These are phyloP conservation scores for Eulemur albifrons DNA, from an alignment of 2,797 vertebrate species.

Conservation along the genomic window DNA sequence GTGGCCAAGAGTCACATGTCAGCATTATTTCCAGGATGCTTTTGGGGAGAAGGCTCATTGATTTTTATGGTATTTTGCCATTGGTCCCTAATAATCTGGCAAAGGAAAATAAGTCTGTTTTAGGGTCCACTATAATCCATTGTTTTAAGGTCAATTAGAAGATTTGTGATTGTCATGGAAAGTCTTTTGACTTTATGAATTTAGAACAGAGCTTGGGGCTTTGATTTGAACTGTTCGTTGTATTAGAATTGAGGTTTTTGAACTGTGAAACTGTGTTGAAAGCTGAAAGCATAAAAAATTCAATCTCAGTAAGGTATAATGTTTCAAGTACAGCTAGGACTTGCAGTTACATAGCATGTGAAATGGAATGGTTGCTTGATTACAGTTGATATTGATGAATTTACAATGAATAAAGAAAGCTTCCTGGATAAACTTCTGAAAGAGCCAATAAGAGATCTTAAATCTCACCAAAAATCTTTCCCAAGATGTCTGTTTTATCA, in stretches of 20 bases:
- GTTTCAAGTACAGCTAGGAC: neutral
- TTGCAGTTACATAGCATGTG: neutral
- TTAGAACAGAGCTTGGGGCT: constrained; percentile 20
- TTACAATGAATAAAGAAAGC: constrained; percentile 1
- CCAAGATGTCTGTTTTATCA: neutral
- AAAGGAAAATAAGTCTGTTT: constrained; percentile 5
- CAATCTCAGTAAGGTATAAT: neutral
- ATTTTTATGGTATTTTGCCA: constrained; percentile 9
- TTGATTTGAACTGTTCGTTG: constrained; percentile 21
- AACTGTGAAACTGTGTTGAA: neutral
- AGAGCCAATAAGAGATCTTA: neutral
- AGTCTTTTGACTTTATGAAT: constrained; percentile 26
- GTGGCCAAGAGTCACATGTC: neutral
- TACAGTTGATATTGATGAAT: neutral
- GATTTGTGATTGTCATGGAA: neutral
- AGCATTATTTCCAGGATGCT: neutral
- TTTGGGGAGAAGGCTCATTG: neutral
- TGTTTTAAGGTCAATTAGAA: constrained; percentile 31
- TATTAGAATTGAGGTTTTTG: constrained; percentile 29
- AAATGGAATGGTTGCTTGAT: neutral
- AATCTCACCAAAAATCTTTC: constrained; percentile 27
- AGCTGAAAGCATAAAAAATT: constrained; percentile 23
- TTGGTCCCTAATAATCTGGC: constrained; percentile 20
- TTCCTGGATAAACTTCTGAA: constrained; percentile 20
- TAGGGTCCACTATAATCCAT: neutral